Percentiles rank a stretch among this genome's conserved stretches.
Evolutionary conservation across 2,888 invertebrate genomes (phyloP).

Genomic region (Plagodis dolabraria): DNA sequence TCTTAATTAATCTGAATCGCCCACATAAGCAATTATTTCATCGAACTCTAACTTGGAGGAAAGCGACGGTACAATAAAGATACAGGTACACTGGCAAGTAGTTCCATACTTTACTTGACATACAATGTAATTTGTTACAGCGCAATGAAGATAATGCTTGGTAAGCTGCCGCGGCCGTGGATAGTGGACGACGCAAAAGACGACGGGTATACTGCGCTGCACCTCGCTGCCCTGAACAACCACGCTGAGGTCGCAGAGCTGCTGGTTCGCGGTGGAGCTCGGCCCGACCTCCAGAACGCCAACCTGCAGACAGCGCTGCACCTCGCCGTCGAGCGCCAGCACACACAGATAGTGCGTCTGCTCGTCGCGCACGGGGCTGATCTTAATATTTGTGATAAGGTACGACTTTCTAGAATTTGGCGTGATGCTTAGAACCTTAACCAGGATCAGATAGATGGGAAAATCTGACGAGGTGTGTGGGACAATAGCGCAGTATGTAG

Average conservation of each 20-base stretch:
- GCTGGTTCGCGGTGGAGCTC: slow-evolving; percentile 95
- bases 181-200: slow-evolving; percentile 99
- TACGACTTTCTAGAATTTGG: slow-evolving; percentile 56
- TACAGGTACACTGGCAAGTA: not conserved
- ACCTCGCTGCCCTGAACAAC: slow-evolving; percentile 97
- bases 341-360: slow-evolving; percentile 98
- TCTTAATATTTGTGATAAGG: slow-evolving; percentile 98
- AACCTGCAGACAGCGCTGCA: slow-evolving; percentile 97
- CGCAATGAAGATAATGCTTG: slow-evolving; percentile 97
- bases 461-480: too few species aligned
- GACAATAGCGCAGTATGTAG: too few species aligned
- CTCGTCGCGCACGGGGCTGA: slow-evolving; percentile 97
- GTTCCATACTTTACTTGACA: slow-evolving; percentile 1
- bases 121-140: slow-evolving; percentile 79
- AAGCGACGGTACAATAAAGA: not conserved
- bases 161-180: slow-evolving; percentile 97
- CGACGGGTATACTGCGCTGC: slow-evolving; percentile 98
- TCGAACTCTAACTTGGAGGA: too few species aligned
- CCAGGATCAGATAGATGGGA: too few species aligned
- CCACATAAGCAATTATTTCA: too few species aligned
- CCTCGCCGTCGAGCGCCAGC: slow-evolving; percentile 97
- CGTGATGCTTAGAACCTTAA: too few species aligned
- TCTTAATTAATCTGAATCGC: too few species aligned
- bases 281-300: slow-evolving; percentile 98
- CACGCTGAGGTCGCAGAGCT: slow-evolving; percentile 98